These are phyloP conservation scores for Agriopis aurantiaria DNA, from an alignment of 2,888 invertebrate species.

Conservation along the genomic window DNA sequence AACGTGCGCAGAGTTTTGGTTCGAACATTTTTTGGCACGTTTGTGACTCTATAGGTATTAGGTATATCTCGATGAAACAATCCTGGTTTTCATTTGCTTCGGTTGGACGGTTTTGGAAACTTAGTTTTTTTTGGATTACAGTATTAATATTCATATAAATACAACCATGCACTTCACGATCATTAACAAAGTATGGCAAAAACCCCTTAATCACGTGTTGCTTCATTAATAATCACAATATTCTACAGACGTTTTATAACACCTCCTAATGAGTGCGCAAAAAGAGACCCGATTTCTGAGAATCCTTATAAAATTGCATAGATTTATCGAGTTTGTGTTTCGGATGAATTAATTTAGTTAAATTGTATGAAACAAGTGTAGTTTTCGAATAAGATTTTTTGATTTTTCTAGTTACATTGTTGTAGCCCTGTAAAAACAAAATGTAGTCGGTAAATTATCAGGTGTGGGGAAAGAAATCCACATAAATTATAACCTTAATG, in stretches of 20 bases:
- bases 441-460: neutral
- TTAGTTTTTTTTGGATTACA: too few species aligned
- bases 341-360: constrained; percentile 3
- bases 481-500: neutral
- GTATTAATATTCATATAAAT: constrained; percentile 17
- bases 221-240: constrained; percentile 13
- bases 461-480: neutral
- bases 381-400: neutral
- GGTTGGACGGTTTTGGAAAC: too few species aligned
- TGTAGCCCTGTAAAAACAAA: neutral
- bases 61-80: too few species aligned
- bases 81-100: too few species aligned
- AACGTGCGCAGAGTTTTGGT: too few species aligned
- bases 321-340: neutral
- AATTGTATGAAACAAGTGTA: constrained; percentile 15
- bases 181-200: constrained; percentile 11
- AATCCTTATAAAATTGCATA: constrained; percentile 13
- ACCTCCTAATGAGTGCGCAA: constrained; percentile 15
- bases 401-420: neutral
- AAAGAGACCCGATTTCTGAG: constrained; percentile 26
- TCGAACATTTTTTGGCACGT: too few species aligned
- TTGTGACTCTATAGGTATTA: too few species aligned
- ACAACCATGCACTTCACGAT: neutral
- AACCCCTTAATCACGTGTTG: constrained; percentile 8
- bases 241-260: constrained; percentile 15